Percentiles rank a stretch among this genome's conserved stretches.
These are phyloP conservation scores for Drosophila cognata DNA, from an alignment of 2,888 invertebrate genomes.

Conservation along the genomic window DNA sequence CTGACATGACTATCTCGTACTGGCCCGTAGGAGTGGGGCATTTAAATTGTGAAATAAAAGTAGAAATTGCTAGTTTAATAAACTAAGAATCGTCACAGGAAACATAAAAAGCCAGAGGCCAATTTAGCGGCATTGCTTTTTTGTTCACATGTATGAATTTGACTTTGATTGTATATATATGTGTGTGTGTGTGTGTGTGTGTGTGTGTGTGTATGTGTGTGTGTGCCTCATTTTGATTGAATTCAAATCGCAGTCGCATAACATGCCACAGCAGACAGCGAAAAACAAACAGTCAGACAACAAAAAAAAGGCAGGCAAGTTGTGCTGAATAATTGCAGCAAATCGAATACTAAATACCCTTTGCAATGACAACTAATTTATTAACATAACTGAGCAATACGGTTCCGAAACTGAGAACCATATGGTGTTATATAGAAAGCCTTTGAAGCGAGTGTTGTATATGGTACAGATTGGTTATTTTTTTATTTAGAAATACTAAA, in stretches of 20 bases:
- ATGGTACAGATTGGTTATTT: neutral
- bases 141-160: conserved; percentile 27
- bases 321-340: neutral
- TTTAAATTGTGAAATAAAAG: conserved; percentile 79
- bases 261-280: conserved; percentile 66
- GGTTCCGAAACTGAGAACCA: neutral
- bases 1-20: conserved; percentile 68
- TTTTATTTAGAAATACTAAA: neutral
- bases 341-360: conserved; percentile 36
- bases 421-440: neutral
- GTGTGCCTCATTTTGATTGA: conserved; percentile 81
- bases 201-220: conserved; percentile 20
- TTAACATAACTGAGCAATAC: too few relatives aligned
- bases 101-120: conserved; percentile 77
- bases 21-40: conserved; percentile 34
- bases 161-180: neutral
- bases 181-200: conserved; percentile 8
- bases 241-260: conserved; percentile 82
- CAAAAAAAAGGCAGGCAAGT: conserved; percentile 27
- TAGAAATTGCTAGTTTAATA: conserved; percentile 76
- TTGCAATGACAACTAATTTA: neutral
- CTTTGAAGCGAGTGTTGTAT: neutral
- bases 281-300: neutral
- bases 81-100: conserved; percentile 72
- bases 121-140: conserved; percentile 72